These are phyloP conservation scores for Oligia fasciuncula DNA, from an alignment of 2,888 invertebrate genomes.

Conservation along the genomic window DNA sequence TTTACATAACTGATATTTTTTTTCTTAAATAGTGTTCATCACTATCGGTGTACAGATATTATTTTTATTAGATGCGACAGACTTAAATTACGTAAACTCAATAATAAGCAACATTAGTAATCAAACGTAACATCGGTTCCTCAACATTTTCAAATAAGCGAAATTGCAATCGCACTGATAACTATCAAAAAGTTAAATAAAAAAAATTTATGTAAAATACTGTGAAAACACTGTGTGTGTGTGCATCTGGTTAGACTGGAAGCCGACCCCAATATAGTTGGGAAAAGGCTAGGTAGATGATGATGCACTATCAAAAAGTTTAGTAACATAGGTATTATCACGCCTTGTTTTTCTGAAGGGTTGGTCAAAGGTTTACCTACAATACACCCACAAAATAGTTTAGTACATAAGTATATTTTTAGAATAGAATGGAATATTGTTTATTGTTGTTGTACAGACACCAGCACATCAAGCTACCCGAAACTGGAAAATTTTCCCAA, in stretches of 20 bases:
- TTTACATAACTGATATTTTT: neutral
- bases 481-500: no score
- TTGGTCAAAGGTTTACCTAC: neutral
- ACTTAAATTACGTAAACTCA: neutral
- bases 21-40: neutral
- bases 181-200: no score
- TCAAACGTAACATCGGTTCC: neutral
- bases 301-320: neutral
- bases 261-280: no score
- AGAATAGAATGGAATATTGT: no score
- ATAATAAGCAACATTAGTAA: neutral
- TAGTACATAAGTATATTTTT: neutral
- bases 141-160: slow-evolving; percentile 11
- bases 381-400: neutral
- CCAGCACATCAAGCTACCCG: no score
- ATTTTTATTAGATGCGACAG: neutral
- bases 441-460: neutral
- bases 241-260: no score
- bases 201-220: no score
- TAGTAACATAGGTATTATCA: neutral
- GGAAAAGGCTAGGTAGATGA: no score
- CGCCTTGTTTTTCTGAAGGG: neutral
- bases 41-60: neutral
- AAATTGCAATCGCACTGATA: neutral
- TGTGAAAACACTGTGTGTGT: no score